phyloP scores from a whole-genome alignment of 1,140 invertebrate species.

The Drosophila nebulosa region DNA sequence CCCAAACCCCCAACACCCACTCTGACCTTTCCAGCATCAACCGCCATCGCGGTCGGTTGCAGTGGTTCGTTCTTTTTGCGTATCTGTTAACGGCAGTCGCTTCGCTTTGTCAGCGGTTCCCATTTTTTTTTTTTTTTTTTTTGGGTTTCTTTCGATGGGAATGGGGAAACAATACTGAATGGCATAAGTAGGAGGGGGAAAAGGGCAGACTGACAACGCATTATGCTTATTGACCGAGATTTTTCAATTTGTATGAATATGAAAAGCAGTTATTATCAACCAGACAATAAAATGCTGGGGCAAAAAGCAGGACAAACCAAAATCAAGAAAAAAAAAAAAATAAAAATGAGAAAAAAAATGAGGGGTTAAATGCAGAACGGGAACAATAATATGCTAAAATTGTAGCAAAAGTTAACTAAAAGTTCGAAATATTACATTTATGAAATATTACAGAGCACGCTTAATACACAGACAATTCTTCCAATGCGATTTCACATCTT shows the following conservation, averaged over 20 bases:
- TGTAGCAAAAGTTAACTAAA: not conserved
- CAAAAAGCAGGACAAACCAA: conserved; percentile 6
- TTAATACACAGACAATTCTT: too few species aligned
- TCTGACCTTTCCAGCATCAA: not conserved
- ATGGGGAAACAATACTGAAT: not conserved
- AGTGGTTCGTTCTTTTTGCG: conserved; percentile 13
- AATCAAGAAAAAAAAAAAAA: not conserved
- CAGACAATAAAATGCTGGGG: conserved; percentile 11
- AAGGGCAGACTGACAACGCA: conserved; percentile 26
- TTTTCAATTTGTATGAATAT: conserved; percentile 53
- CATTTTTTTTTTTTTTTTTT: conserved; percentile 27
- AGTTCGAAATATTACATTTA: too few species aligned
- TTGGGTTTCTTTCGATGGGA: conserved; percentile 4
- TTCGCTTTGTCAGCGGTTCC: conserved; percentile 43
- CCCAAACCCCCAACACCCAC: not conserved
- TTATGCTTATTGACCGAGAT: conserved; percentile 65
- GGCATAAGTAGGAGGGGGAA: not conserved
- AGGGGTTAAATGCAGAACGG: not conserved
- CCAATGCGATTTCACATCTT: too few species aligned
- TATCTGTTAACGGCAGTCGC: conserved; percentile 19
- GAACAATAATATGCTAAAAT: not conserved
- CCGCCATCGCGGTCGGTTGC: conserved; percentile 21
- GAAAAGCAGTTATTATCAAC: conserved; percentile 37
- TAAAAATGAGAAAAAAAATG: conserved; percentile 2
- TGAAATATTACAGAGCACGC: too few species aligned